Evolutionary conservation across 2,888 invertebrate genomes (phyloP), one percentile per base, ranked within the genome.

Genomic region (Halictus quadricinctus): DNA sequence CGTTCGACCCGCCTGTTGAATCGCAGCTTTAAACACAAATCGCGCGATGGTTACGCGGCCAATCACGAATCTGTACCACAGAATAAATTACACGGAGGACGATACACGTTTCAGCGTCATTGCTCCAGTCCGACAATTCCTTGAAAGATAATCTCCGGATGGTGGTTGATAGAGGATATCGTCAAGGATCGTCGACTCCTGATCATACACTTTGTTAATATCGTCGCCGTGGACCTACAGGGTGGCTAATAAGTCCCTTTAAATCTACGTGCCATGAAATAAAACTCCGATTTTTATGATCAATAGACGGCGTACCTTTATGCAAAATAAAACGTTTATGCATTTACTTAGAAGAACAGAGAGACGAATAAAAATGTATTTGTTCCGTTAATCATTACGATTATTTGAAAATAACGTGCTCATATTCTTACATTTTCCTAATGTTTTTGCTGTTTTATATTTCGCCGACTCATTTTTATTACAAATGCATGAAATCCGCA

Each of bases 11-110:
- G 80, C 50, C 64, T 21, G 64, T 60, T 81, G 73, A 81, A 88
- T 85, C 81, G 87, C 78, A 83, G 75, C 78, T 83, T 72, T 80
- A 77, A 77, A 84, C 73, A 88, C 48, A 72, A 80, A 88, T 87
- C 78, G 69, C 73, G 72, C 79, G 76, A 84, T 58, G 78, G 64
- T 69, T 58, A 58, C 72, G 60, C 54, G 29, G 64, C 41, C 70
- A 85, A 88, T 82, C 80, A 76, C 70, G 73, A 72, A 80, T 80
- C 80, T 73, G 36, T 64, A 74, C 58, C 60, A 84, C 75, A 41
- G 84, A 84, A 85, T 80, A 84, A 76, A 85, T 85, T 85, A 84
- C 76, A 70, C 73, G 60, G 75, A 50, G 60, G 73, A 69, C 54
- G 50, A 70, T 36, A 21, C 69, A 46, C 76, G 76, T 83, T 84